Percentiles rank a stretch among this genome's conserved stretches.
Evolutionary conservation across 2,888 invertebrate species (phyloP).

Genomic region (Dicyrtoma fusca): DNA sequence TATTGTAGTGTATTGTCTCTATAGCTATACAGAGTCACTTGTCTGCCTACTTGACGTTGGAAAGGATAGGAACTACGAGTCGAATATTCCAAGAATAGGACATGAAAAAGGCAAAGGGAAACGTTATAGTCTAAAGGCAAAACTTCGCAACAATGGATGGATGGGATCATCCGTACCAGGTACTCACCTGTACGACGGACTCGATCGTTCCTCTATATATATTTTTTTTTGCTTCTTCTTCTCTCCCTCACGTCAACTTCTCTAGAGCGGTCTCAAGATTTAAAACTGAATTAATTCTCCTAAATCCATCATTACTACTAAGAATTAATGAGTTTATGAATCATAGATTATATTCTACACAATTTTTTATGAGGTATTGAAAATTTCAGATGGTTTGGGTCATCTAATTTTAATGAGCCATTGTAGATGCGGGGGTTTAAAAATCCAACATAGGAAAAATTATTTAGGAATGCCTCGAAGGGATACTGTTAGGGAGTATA

Average conservation of each 20-base stretch:
- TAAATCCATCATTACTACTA: neutral
- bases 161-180: conserved; percentile 30
- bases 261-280: conserved; percentile 25
- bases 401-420: conserved; percentile 30
- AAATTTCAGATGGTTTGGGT: conserved; percentile 14
- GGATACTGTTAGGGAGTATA: conserved; percentile 6
- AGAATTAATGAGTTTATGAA: conserved; percentile 22
- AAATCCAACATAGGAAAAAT: conserved; percentile 11
- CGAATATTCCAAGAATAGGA: no score
- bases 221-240: conserved; percentile 4
- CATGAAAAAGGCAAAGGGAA: no score
- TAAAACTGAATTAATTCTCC: conserved; percentile 5
- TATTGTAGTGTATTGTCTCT: no score
- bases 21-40: no score
- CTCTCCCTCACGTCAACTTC: conserved; percentile 30
- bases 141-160: conserved; percentile 39
- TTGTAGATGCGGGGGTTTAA: conserved; percentile 20
- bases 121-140: neutral
- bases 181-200: conserved; percentile 34
- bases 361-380: conserved; percentile 32
- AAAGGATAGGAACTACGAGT: no score
- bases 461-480: conserved; percentile 29
- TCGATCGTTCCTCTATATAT: conserved; percentile 25
- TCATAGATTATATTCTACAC: conserved; percentile 8
- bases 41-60: no score